Evolutionary conservation across 1,140 invertebrate genomes (phyloP), one percentile per base, ranked within the genome.

Genomic region (Lepidostoma basale): DNA sequence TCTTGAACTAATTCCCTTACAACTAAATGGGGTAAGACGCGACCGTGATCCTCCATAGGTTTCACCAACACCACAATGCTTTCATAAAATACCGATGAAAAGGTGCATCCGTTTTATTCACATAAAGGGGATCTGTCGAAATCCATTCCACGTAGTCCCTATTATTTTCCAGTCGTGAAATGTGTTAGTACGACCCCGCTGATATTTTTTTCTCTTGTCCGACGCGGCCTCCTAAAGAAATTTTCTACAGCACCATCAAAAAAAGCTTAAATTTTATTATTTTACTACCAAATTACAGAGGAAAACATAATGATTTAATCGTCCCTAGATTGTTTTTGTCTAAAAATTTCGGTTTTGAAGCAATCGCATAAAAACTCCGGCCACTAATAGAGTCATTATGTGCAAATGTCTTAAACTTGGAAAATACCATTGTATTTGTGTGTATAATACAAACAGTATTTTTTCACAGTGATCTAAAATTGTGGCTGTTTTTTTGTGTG

Each of bases 361-460:
- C 36, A 65, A 72, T 66, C 56, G 45, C 20, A 14, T 54, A 44
- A 66, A 72, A 66, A 66, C 62, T 59, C 39, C 25, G n/a, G 22
- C 47, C 67, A 59, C 70, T 72, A 72, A 72, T 72, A 72, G 62
- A 72, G 70, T 69, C 67, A 72, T 72, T 72, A 72, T 69, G 62
- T 69, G 70, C 62, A 69, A 72, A 69, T 69, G 54, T 56, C 62
- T 72, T 45, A 68, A 60, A 56, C 39, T 59, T 22, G 28, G 47
- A 58, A 67, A 44, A 52, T 18, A 18, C 66, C 22, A 26, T 40
- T 54, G 58, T 54, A 36, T 71, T 28, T 10, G 62, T 66, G 56
- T 60, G 56, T 42, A 39, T 39, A 20, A 36, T 62, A 56, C 3
- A 59, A 22, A 52, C 33, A 16, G 33, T 8, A 5, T 39, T 59